Base-by-base conservation (phyloP, 37 sponge, comb jelly and placozoan species). In the Hormiphora californensis region DNA sequence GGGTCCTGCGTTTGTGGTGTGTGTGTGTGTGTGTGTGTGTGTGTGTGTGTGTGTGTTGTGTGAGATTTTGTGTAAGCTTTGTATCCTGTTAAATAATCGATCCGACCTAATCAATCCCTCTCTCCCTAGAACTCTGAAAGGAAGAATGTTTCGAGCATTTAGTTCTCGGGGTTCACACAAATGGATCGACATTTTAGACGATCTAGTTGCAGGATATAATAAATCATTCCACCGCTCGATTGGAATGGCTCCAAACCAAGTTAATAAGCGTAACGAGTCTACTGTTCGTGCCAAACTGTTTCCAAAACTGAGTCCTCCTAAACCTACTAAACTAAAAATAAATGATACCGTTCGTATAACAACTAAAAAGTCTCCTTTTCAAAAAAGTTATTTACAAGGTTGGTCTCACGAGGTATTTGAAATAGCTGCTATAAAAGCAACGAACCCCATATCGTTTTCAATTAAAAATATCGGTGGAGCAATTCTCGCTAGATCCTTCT, bases 321-420 rank as follows among this genome's bases (percentile, higher is more conserved):
- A 36, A 7, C 68, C 68, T 25, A 39, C 68, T 21, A 65, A 65
- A 32, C 68, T 65, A 3, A 65, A 8, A 65, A 19, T 65, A 21
- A 39, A 39, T 21, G 68, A 65, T 65, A 65, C 27, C 21, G 68
- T 65, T 3, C 4, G 68, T 7, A 65, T 65, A 65, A 65, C 68
- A 31, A 36, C 38, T 36, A 31, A 65, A 65, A 65, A 65, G 39
- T 17, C 19, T 39, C 31, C 38, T 65, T 65, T 65, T 32, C 68
- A 65, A 32, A 65, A 65, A 39, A 39, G 68, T 35, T 65, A 65
- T 28, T 36, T 36, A 39, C 68, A 65, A 3, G 34, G 38, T 4
- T 65, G 68, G 68, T 25, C 27, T 28, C 36, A 65, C 36, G 68
- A 65, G 34, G 25, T 65, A 21, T 65, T 65, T 39, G 12, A 65